Evolutionary conservation across 2,113 vertebrate genomes (phyloP), one percentile per base, ranked within the genome.

Genomic region (Origma solitaria): DNA sequence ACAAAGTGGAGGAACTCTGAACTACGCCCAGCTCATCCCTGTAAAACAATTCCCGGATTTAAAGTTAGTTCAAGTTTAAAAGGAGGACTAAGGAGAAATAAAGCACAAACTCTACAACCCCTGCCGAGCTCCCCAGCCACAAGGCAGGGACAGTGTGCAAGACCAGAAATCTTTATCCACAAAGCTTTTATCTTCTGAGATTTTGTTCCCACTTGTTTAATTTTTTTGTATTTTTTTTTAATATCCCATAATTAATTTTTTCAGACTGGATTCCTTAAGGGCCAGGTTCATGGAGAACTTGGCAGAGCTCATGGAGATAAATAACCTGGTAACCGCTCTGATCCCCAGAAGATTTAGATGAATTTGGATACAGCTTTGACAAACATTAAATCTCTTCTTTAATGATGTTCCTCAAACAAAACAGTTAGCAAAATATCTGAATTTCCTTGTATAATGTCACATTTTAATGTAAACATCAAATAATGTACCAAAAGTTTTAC

Each of bases 391-490:
- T 93, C 94, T 98, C 97, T 98, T 97, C 96, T 97, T 98, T 98
- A 98, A 98, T 98, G 98, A 97, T 98, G 97, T 98, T 98, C 98
- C 98, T 98, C 97, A 98, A 98, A 99, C 97, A 98, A 98, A 98
- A 98, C 98, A 98, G 98, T 98, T 98, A 98, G 98, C 98, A 99
- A 99, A 99, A 98, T 98, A 98, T 98, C 94, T 98, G 98, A 98
- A 98, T 97, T 98, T 98, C 97, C 97, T 98, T 97, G 97, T 98
- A 98, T 99, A 98, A 98, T 98, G 98, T 99, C 98, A 99, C 98
- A 98, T 98, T 98, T 98, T 98, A 99, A 99, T 98, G 98, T 99
- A 99, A 99, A 99, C 98, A 99, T 98, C 98, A 99, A 99, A 99
- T 98, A 98, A 99, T 98, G 98, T 98, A 99, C 98, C 98, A 98